Conservation (phyloP, 2,797 vertebrate species). For the Garrulus glandarius region DNA sequence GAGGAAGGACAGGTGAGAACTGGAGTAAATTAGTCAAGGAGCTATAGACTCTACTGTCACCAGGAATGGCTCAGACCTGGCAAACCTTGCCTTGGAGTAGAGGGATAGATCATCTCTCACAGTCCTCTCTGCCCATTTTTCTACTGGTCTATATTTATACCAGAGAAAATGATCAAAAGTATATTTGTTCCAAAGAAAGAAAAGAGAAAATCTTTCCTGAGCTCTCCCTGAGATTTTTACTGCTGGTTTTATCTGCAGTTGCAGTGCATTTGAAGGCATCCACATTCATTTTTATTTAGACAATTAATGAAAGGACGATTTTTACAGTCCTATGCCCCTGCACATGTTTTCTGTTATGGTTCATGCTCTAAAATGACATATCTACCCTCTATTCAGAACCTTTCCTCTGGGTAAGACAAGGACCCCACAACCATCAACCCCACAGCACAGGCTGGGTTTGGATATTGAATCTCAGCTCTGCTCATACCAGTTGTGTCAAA, state of each 20-base stretch:
- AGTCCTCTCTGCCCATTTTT: not conserved
- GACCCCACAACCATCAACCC: not conserved
- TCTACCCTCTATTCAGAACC: not conserved
- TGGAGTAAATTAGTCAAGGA: slow-evolving; percentile 43
- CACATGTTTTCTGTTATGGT: not conserved
- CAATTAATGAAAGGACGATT: not conserved
- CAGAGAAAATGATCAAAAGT: not conserved
- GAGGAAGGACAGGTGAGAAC: slow-evolving; percentile 63
- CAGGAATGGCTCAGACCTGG: slow-evolving; percentile 12
- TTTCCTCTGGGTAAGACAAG: not conserved
- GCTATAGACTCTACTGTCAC: not conserved
- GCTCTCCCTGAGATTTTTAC: not conserved
- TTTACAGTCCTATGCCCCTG: not conserved
- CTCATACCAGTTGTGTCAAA: not conserved
- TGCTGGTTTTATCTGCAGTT: not conserved
- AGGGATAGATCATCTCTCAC: not conserved
- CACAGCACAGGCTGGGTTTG: accelerated
- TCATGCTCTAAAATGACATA: not conserved
- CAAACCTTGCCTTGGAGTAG: not conserved
- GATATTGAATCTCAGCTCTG: not conserved
- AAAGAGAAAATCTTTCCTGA: not conserved
- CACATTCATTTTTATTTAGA: not conserved
- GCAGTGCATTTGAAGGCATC: not conserved
- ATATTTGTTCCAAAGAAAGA: not conserved
- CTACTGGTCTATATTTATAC: not conserved